phyloP scores from a whole-genome alignment of 2,797 vertebrate species.

The Malurus leucopterus region DNA sequence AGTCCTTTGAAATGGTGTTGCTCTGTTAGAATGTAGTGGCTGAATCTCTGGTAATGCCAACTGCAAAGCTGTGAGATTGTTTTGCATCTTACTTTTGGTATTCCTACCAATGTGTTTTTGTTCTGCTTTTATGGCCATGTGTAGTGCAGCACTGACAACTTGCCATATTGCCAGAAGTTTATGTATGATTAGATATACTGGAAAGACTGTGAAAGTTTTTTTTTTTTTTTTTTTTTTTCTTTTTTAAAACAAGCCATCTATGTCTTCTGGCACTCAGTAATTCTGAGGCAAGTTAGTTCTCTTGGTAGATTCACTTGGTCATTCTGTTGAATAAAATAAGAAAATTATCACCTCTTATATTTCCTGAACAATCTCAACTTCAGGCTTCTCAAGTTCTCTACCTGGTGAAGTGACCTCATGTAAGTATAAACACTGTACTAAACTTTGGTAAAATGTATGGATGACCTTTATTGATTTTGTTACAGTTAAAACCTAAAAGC shows the following conservation, averaged over 20 bases:
- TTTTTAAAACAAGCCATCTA: not conserved
- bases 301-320: not conserved
- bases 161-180: not conserved
- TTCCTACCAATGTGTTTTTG: not conserved
- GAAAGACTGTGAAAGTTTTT: not conserved
- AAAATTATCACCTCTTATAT: rapidly evolving
- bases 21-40: not conserved
- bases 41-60: not conserved
- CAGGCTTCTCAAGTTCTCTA: not conserved
- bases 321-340: not conserved
- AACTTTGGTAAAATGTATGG: not conserved
- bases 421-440: not conserved
- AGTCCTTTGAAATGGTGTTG: not conserved
- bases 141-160: not conserved
- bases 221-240: not conserved
- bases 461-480: not conserved
- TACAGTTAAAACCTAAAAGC: not conserved
- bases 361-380: not conserved
- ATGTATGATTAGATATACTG: not conserved
- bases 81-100: not conserved
- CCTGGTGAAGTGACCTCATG: not conserved
- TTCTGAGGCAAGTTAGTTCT: not conserved
- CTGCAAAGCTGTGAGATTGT: not conserved
- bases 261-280: not conserved
- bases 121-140: not conserved